A percentile compares a stretch with the other conserved stretches of the same genome.
Conservation (phyloP, 2,888 invertebrate genomes). For the Hypomecis atomaria region DNA sequence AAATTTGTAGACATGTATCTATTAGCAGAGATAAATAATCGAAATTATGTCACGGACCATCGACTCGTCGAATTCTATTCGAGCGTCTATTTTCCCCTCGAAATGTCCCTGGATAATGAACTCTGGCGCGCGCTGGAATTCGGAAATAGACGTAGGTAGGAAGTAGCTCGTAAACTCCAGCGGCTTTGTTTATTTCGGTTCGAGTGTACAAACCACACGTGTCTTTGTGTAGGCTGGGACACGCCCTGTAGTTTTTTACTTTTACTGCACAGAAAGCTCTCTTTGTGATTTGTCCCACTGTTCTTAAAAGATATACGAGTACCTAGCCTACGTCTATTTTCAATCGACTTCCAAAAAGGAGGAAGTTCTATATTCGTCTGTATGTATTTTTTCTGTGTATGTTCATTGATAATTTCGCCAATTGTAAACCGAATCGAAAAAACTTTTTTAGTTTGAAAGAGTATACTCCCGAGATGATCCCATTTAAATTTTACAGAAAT, state of each 20-base stretch:
- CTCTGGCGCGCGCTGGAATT: slow-evolving; percentile 34
- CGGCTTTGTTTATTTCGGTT: slow-evolving; percentile 37
- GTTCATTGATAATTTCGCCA: no score
- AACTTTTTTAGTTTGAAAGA: no score
- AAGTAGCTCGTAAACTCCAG: slow-evolving; percentile 34
- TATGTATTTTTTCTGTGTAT: no score
- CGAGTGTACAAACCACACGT: slow-evolving; percentile 32
- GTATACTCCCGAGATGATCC: no score
- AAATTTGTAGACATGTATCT: no score
- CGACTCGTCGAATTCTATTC: background rate
- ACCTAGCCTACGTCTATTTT: no score
- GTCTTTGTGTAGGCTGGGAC: slow-evolving; percentile 35
- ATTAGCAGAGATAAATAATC: no score
- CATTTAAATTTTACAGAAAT: no score
- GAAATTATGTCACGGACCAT: no score
- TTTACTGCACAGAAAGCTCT: background rate
- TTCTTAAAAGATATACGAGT: background rate
- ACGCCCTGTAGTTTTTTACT: slow-evolving; percentile 1
- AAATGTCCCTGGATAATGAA: slow-evolving; percentile 29
- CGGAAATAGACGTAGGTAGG: slow-evolving; percentile 40
- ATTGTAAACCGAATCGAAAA: no score
- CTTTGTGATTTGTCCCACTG: background rate
- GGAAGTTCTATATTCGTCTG: no score
- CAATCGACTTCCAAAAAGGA: no score
- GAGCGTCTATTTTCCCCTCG: slow-evolving; percentile 8